Percentiles rank a stretch among this genome's conserved stretches.
phyloP scores from a whole-genome alignment of 2,797 vertebrate species.

The Dendrocincla fuliginosa region DNA sequence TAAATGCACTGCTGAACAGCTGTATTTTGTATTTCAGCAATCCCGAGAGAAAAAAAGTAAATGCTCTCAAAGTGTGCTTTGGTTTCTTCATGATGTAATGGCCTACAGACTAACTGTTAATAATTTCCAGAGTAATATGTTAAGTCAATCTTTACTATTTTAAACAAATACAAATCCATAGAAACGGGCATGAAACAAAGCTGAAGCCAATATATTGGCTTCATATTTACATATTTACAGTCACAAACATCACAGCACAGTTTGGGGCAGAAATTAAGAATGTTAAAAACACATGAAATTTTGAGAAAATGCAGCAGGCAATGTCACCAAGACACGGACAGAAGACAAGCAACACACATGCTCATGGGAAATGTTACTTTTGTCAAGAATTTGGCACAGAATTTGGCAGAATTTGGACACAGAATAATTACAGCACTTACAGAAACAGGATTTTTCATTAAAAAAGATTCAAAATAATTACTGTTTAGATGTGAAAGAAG shows the following conservation, averaged over 20 bases:
- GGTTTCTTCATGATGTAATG: not conserved
- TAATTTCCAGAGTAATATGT: not conserved
- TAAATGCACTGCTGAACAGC: not conserved
- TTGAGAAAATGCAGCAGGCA: not conserved
- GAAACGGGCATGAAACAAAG: not conserved
- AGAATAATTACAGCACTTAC: not conserved
- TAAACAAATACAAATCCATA: conserved; percentile 7
- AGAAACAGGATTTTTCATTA: not conserved
- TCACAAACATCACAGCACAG: not conserved
- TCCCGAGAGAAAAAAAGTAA: not conserved
- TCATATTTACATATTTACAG: not conserved
- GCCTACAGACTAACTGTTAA: not conserved
- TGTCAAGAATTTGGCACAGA: too few relatives aligned
- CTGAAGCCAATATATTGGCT: too few relatives aligned
- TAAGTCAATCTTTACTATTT: not conserved
- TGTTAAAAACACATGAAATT: not conserved
- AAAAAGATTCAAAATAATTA: not conserved
- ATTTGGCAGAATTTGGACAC: not conserved
- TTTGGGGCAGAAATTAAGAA: not conserved
- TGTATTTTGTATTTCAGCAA: conserved; percentile 1
- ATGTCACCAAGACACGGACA: fast-evolving
- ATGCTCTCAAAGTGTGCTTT: not conserved
- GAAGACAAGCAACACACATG: not conserved
- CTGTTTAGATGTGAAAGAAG: not conserved
- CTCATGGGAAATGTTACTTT: not conserved